A percentile compares a stretch with the other conserved stretches of the same genome.
phyloP scores from a whole-genome alignment of 2,797 vertebrate genomes.

The Coilia nasus region DNA sequence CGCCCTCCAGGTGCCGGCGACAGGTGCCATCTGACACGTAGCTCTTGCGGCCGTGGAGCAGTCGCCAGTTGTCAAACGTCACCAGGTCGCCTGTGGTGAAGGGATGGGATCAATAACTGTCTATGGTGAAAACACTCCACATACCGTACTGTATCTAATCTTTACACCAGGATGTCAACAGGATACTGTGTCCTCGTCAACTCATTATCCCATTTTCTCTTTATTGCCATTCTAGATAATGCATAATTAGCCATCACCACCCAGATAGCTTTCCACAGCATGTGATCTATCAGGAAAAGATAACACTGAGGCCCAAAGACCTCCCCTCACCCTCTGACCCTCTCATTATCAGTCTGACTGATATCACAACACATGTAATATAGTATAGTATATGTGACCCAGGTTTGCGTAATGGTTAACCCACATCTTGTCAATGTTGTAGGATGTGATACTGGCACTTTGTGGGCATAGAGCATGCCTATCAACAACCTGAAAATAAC shows the following conservation, averaged over 20 bases:
- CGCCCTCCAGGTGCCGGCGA: slow-evolving; percentile 86
- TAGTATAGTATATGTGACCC: not conserved
- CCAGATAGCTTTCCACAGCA: too few relatives aligned
- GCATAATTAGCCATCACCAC: not conserved
- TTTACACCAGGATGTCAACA: too few relatives aligned
- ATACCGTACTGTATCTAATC: not conserved
- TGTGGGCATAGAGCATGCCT: not conserved
- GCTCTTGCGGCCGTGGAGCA: slow-evolving; percentile 84
- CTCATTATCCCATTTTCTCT: not conserved
- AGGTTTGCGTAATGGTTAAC: not conserved
- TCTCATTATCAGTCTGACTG: too few relatives aligned
- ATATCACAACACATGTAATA: not conserved
- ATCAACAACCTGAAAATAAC: not conserved
- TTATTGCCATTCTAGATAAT: not conserved
- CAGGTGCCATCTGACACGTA: slow-evolving; percentile 65
- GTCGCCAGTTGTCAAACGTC: slow-evolving; percentile 93
- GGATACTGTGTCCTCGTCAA: not conserved
- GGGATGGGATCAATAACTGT: not conserved
- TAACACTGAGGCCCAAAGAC: too few relatives aligned
- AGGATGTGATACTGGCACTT: not conserved
- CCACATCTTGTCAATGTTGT: not conserved
- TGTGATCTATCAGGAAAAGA: too few relatives aligned
- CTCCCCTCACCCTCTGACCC: too few relatives aligned
- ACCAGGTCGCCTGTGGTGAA: slow-evolving; percentile 81
- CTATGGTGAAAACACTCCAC: not conserved